Evolutionary conservation across 1,140 invertebrate species (phyloP), one percentile per base, ranked within the genome.

Genomic region (Drosophila orena): DNA sequence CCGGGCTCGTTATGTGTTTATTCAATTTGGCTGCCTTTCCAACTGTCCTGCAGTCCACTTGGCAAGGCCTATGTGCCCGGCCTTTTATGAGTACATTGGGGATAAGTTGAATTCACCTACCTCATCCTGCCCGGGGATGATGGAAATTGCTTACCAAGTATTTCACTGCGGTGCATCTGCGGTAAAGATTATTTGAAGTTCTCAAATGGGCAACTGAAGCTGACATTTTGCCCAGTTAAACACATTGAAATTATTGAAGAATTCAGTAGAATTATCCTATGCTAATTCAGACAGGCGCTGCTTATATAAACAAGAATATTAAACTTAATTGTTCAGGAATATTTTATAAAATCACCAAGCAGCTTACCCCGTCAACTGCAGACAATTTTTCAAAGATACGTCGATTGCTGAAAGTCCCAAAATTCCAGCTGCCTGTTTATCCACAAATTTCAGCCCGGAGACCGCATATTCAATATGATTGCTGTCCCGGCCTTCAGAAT

Each of bases 1-100:
- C 62, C 61, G 69, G 68, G 73, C 84, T 89, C 84, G 84, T 89
- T 89, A 89, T 90, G 79, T 89, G 77, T 79, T 89, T 89, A 89
- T 89, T 89, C 84, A 89, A 89, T 89, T 89, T 89, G 77, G 60
- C 54, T 38, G 42, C 47, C 46, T 30, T 54, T 56, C 43, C 68
- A 50, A 34, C 47, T 50, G 24, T 50, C 47, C 47, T 34, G 50
- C 69, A 70, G 40, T 52, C 52, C 64, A 65, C 73, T 76, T 56
- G 60, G 49, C 59, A 42, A 55, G 54, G 80, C 65, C 81, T 71
- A 61, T 50, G 27, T 71, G 40, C 27, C 64, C 17, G 34, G 4
- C 57, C 65, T 81, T 88, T 79, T 89, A 79, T 73, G 64, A 60
- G 59, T 37, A 57, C 62, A 73, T 49, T 53, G 71, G 62, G 77